Evolutionary conservation across 2,797 vertebrate species (phyloP).

Genomic region (Podarcis siculus): DNA sequence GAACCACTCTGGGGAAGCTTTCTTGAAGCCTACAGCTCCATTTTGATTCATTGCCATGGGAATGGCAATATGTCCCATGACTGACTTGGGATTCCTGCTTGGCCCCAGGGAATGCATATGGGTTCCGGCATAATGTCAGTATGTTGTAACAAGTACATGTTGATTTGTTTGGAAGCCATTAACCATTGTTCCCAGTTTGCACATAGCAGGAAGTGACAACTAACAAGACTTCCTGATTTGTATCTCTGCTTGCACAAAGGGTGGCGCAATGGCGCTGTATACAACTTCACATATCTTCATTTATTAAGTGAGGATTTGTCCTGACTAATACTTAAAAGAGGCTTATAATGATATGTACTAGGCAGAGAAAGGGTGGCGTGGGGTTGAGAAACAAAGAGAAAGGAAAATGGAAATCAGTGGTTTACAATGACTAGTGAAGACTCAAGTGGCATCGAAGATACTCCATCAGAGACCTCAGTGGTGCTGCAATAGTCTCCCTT

Average conservation of each 20-base stretch:
- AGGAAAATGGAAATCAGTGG: not conserved
- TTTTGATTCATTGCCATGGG: not conserved
- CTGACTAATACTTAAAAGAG: not conserved
- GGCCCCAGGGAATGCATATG: not conserved
- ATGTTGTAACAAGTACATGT: not conserved
- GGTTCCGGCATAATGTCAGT: not conserved
- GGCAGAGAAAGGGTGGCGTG: not conserved
- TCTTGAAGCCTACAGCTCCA: too few species aligned
- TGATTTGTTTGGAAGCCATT: not conserved
- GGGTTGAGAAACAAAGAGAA: not conserved
- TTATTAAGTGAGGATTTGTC: not conserved
- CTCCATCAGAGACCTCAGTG: not conserved
- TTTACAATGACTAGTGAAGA: not conserved
- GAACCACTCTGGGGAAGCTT: too few species aligned
- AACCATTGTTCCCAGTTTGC: not conserved
- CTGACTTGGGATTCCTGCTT: not conserved
- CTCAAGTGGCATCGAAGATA: not conserved
- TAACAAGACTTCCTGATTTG: not conserved
- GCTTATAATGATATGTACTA: not conserved
- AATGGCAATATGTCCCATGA: not conserved
- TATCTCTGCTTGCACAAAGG: not conserved
- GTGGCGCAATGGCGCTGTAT: not conserved
- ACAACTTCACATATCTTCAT: not conserved
- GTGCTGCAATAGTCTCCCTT: not conserved
- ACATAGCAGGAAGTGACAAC: not conserved